These are phyloP conservation scores for Ceratina australensis DNA, from an alignment of 1,140 invertebrate species.

Conservation along the genomic window DNA sequence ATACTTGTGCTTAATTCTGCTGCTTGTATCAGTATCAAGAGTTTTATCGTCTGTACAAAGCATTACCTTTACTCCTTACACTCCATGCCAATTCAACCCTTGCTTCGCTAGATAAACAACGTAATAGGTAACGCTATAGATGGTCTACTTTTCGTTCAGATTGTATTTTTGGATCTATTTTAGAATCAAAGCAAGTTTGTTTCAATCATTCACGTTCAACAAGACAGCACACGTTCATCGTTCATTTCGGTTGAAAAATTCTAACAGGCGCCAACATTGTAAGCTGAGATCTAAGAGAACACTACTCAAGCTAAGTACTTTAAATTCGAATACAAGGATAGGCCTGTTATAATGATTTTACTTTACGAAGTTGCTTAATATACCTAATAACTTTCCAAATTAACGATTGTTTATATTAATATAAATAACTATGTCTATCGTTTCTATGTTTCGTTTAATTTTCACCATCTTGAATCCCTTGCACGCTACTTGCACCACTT, in stretches of 20 bases:
- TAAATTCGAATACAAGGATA: background rate
- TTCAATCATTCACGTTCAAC: background rate
- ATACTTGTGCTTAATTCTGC: background rate
- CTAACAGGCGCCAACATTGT: background rate
- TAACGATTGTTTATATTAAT: no score
- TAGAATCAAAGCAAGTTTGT: background rate
- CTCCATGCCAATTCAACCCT: no score
- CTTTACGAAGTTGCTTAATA: no score
- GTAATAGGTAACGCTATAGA: no score
- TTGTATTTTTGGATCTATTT: background rate
- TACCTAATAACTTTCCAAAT: no score
- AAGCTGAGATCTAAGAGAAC: conserved; percentile 6
- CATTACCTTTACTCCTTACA: background rate
- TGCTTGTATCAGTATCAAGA: background rate
- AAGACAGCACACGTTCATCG: background rate
- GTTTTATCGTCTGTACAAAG: background rate
- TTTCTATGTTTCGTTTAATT: no score
- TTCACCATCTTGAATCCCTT: no score
- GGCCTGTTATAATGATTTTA: background rate
- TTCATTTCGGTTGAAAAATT: background rate
- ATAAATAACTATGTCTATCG: no score
- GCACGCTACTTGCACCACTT: no score
- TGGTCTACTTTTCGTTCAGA: no score
- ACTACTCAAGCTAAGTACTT: background rate
- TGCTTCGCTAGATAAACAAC: no score